A percentile compares a stretch with the other conserved stretches of the same genome.
These are phyloP conservation scores for Drosophila atripex DNA, from an alignment of 2,888 invertebrate species.

Conservation along the genomic window DNA sequence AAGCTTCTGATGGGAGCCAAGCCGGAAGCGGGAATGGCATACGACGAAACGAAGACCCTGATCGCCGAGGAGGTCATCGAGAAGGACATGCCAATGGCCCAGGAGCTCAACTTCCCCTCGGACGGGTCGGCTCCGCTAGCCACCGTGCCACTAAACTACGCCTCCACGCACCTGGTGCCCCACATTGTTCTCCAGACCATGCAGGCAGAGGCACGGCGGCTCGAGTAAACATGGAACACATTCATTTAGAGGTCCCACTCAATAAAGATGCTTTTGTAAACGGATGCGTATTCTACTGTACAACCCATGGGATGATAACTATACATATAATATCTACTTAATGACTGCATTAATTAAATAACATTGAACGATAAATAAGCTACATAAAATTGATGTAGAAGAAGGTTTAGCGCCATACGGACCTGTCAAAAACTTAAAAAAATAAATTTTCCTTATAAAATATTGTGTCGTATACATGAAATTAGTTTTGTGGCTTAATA, in stretches of 20 bases:
- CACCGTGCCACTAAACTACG: constrained; percentile 77
- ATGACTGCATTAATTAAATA: constrained; percentile 41
- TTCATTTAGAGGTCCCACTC: constrained; percentile 39
- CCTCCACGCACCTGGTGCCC: constrained; percentile 64
- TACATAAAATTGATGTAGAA: constrained; percentile 35
- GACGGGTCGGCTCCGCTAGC: constrained; percentile 74
- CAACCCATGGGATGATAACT: constrained; percentile 39
- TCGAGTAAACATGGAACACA: constrained; percentile 52
- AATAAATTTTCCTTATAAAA: constrained; percentile 39
- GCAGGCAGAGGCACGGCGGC: constrained; percentile 66
- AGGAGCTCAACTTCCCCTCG: constrained; percentile 77
- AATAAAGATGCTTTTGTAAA: constrained; percentile 72
- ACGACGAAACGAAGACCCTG: constrained; percentile 78
- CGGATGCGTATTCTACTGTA: constrained; percentile 45
- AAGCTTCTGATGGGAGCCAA: constrained; percentile 81
- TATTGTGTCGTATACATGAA: neutral
- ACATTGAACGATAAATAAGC: constrained; percentile 32
- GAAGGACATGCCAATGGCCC: constrained; percentile 78
- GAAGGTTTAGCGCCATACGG: constrained; percentile 39
- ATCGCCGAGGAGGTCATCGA: constrained; percentile 80
- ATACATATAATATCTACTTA: constrained; percentile 35
- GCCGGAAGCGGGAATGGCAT: constrained; percentile 81
- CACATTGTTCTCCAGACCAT: constrained; percentile 68
- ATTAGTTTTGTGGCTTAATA: neutral
- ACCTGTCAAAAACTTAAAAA: constrained; percentile 41